A percentile compares a stretch with the other conserved stretches of the same genome.
phyloP scores from a whole-genome alignment of 2,888 invertebrate genomes.

The Drosophila melanocephala region DNA sequence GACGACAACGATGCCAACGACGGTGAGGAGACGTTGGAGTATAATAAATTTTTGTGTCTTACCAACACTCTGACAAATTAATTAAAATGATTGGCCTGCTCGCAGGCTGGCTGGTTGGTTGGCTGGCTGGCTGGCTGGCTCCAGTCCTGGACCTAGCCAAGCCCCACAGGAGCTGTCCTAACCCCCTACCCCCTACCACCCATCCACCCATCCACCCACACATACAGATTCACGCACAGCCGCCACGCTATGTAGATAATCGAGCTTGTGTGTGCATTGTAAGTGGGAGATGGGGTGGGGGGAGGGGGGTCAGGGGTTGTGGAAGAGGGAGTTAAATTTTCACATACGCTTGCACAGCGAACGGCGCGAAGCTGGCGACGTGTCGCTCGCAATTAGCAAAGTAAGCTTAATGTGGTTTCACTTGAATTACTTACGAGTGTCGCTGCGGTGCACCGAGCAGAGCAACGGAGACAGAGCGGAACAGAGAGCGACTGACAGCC shows the following conservation, averaged over 20 bases:
- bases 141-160: slow-evolving; percentile 16
- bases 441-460: slow-evolving; percentile 49
- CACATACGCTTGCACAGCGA: slow-evolving; percentile 40
- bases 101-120: slow-evolving; percentile 54
- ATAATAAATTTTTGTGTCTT: slow-evolving; percentile 80
- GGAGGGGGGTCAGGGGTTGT: neutral
- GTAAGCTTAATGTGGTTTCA: slow-evolving; percentile 83
- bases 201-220: slow-evolving; percentile 5
- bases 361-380: slow-evolving; percentile 58
- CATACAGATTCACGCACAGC: slow-evolving; percentile 32
- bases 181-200: neutral
- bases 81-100: slow-evolving; percentile 83
- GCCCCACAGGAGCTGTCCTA: slow-evolving; percentile 29
- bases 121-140: slow-evolving; percentile 40
- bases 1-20: slow-evolving; percentile 21
- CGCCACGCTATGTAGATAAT: slow-evolving; percentile 70
- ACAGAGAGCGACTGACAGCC: no score
- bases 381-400: slow-evolving; percentile 84
- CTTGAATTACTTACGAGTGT: slow-evolving; percentile 81
- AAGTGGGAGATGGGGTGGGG: neutral
- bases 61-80: slow-evolving; percentile 84
- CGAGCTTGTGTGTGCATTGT: slow-evolving; percentile 16
- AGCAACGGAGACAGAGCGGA: neutral
- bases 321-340: slow-evolving; percentile 29
- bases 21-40: slow-evolving; percentile 61